Conservation (phyloP, 2,113 vertebrate species). For the Campylomormyrus tamandua region DNA sequence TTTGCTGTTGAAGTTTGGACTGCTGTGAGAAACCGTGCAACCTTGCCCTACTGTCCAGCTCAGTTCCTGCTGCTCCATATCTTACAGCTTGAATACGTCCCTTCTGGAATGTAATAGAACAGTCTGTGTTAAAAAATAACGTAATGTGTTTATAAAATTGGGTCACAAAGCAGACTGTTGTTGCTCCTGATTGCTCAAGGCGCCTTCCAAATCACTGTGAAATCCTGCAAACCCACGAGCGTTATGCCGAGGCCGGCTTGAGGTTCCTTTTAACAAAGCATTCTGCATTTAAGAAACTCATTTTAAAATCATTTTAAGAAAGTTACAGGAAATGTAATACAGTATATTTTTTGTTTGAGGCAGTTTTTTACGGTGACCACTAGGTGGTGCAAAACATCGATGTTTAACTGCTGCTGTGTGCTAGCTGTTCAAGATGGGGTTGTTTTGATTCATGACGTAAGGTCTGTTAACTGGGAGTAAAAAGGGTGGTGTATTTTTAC, state of each 20-base stretch:
- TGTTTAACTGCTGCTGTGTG: not conserved
- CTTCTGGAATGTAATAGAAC: not conserved
- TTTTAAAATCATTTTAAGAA: not conserved
- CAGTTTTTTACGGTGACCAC: not conserved
- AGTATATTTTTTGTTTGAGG: not conserved
- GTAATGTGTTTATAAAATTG: conserved; percentile 2
- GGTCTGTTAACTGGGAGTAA: not conserved
- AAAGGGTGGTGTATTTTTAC: not conserved
- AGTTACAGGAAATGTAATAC: not conserved
- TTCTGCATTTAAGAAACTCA: not conserved
- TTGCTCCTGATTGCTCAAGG: not conserved
- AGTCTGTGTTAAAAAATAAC: not conserved
- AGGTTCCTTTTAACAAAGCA: not conserved
- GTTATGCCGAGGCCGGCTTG: not conserved
- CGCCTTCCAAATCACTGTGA: not conserved
- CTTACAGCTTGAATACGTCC: not conserved
- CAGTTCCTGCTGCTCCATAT: not conserved
- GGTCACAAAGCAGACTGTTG: not conserved
- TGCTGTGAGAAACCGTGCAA: not conserved
- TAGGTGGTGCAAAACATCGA: not conserved
- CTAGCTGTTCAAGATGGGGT: not conserved
- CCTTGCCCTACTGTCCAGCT: not conserved
- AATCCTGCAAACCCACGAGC: not conserved
- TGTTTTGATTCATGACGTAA: not conserved
- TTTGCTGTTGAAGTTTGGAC: not conserved